Base-by-base conservation (phyloP, 2,888 invertebrate genomes). In the Dioctria rufipes region DNA sequence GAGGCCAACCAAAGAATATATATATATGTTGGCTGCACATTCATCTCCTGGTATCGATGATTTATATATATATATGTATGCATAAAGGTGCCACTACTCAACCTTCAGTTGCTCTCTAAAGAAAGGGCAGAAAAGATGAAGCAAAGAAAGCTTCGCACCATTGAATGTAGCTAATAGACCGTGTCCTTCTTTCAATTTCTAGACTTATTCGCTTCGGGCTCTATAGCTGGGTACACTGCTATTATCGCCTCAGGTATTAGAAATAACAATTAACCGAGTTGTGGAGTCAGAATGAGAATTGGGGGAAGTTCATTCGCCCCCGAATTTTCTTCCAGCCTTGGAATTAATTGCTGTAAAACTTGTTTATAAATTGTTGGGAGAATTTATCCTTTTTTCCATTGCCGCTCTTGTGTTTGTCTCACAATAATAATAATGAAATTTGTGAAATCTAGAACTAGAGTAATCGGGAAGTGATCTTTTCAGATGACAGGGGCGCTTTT, bases 261-360 rank as follows among this genome's bases (percentile, higher is more conserved):
- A 60, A n/a, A 60, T 13, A 11, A 60, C 60, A 60, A 60, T 60
- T 60, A 60, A 60, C 60, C 13, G 13, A 60, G 3, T 11, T 13
- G 25, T 3, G 51, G n/a, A 5, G 13, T 13, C 60, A n/a, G n/a
- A 25, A n/a, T 13, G 4, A 37, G 25, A 13, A 39, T 37, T 63
- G 63, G 63, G 11, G 39, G n/a, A 9, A 39, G 63, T 63, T 63
- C 63, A 63, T 63, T 25, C 3, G 37, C 40, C 39, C 4, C 6
- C 25, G 39, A 37, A 39, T 63, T 63, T 25, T 63, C 63, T 37
- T 40, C 11, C 39, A n/a, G 8, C 25, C 63, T 9, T 5, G 63
- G 40, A 37, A 63, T 11, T 63, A 63, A 63, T 63, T 63, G 63
- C 63, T 63, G 63, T 37, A 63, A 63, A 63, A 63, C 11, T 63